phyloP scores from a whole-genome alignment of 1,140 invertebrate genomes.

The Drosophila pandora region DNA sequence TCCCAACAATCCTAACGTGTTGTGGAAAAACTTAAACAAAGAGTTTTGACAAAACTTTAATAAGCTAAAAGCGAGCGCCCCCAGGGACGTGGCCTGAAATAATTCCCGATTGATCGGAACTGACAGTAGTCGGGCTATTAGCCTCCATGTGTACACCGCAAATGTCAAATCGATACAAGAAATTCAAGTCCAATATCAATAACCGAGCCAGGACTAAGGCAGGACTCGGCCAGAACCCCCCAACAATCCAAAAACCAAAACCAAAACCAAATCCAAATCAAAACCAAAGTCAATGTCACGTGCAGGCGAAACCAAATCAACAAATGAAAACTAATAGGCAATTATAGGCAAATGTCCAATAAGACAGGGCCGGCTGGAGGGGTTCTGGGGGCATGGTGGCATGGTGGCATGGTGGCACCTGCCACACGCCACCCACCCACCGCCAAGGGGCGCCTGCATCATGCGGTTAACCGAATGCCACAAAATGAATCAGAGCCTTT shows the following conservation, averaged over 20 bases:
- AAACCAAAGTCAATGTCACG: slow-evolving; percentile 40
- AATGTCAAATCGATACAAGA: slow-evolving; percentile 38
- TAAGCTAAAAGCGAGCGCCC: background rate
- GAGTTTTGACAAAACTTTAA: slow-evolving; percentile 10
- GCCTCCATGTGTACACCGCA: slow-evolving; percentile 1
- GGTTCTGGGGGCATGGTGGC: background rate
- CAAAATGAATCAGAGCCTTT: background rate
- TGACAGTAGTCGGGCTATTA: slow-evolving; percentile 25
- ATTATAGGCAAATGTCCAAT: slow-evolving; percentile 64
- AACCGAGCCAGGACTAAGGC: slow-evolving; percentile 19
- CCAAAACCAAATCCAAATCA: slow-evolving; percentile 15
- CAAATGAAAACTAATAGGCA: slow-evolving; percentile 80
- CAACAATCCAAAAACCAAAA: slow-evolving; percentile 12
- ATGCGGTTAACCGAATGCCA: background rate
- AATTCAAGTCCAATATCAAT: slow-evolving; percentile 12
- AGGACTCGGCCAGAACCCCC: slow-evolving; percentile 1
- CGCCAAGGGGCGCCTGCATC: background rate
- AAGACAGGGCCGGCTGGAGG: background rate
- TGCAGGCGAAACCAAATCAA: slow-evolving; percentile 64
- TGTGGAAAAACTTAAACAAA: slow-evolving; percentile 7
- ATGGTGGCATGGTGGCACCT: background rate
- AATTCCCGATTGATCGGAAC: slow-evolving; percentile 23
- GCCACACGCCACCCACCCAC: background rate
- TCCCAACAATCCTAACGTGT: slow-evolving; percentile 6
- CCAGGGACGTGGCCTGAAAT: background rate